These are phyloP conservation scores for Thinocorus orbignyianus DNA, from an alignment of 2,113 vertebrate species.

Conservation along the genomic window DNA sequence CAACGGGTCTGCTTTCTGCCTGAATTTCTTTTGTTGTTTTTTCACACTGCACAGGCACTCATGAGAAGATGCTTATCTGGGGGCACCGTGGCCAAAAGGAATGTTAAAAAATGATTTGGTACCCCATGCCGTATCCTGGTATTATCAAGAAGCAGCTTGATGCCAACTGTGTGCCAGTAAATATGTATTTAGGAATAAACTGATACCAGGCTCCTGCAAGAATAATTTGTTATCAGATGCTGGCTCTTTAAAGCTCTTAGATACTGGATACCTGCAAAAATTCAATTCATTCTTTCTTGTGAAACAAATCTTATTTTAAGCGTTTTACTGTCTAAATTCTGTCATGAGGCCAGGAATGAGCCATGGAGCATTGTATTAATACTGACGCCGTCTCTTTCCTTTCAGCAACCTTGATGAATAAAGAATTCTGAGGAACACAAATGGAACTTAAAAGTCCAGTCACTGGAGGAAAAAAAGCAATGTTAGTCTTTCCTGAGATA, in stretches of 20 bases:
- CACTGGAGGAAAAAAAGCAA: neutral
- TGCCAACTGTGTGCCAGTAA: neutral
- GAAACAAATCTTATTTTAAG: slow-evolving; percentile 39
- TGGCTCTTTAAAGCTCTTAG: slow-evolving; percentile 13
- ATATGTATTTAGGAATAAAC: slow-evolving; percentile 4
- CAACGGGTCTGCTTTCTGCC: neutral
- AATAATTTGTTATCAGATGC: slow-evolving; percentile 1
- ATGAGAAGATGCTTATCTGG: neutral
- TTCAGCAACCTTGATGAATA: neutral
- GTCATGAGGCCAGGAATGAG: neutral
- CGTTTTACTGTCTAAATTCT: slow-evolving; percentile 21
- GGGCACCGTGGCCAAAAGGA: neutral
- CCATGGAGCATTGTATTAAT: neutral
- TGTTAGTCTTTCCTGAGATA: neutral
- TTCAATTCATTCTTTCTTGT: slow-evolving; percentile 29
- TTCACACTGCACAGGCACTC: neutral
- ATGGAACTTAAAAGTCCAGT: neutral
- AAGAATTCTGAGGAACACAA: neutral
- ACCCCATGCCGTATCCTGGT: neutral
- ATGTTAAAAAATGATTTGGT: neutral
- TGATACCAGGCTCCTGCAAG: neutral
- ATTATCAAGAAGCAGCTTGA: neutral
- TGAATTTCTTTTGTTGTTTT: neutral
- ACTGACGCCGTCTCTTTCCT: neutral
- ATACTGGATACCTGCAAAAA: slow-evolving; percentile 28